Evolutionary conservation across 2,113 vertebrate genomes (phyloP).

Genomic region (Colossoma macropomum): DNA sequence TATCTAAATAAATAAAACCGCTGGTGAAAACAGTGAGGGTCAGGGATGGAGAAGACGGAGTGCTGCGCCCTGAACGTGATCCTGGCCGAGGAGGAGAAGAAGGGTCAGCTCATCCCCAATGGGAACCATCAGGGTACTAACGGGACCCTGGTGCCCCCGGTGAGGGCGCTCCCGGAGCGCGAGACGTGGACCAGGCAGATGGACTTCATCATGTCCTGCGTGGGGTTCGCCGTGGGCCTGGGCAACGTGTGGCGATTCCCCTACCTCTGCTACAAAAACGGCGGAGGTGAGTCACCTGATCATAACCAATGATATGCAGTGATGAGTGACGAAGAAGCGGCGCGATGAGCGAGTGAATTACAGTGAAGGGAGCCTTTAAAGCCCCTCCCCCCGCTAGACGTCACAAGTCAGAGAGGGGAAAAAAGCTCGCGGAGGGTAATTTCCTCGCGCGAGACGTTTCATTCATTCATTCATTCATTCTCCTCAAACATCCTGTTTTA

Average conservation of each 20-base stretch:
- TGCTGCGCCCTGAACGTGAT: constrained; percentile 67
- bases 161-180: constrained; percentile 67
- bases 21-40: background rate
- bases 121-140: constrained; percentile 62
- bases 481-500: too few species aligned
- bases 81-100: constrained; percentile 75
- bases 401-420: too few species aligned
- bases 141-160: constrained; percentile 57
- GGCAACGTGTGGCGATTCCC: constrained; percentile 73
- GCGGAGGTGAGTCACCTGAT: constrained; percentile 66
- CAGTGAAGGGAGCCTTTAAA: too few species aligned
- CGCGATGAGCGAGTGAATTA: too few species aligned
- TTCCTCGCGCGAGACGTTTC: background rate
- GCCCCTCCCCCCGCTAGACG: too few species aligned
- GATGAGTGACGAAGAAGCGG: background rate
- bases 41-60: constrained; percentile 75
- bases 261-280: constrained; percentile 73
- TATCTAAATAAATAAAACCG: background rate
- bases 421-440: background rate
- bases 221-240: constrained; percentile 69
- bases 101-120: constrained; percentile 68
- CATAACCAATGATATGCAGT: background rate
- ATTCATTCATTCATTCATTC: constrained; percentile 5
- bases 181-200: constrained; percentile 72
- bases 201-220: constrained; percentile 75